Evolutionary conservation across 2,113 vertebrate genomes (phyloP), one percentile per base, ranked within the genome.

Genomic region (Hippoglossus stenolepis): DNA sequence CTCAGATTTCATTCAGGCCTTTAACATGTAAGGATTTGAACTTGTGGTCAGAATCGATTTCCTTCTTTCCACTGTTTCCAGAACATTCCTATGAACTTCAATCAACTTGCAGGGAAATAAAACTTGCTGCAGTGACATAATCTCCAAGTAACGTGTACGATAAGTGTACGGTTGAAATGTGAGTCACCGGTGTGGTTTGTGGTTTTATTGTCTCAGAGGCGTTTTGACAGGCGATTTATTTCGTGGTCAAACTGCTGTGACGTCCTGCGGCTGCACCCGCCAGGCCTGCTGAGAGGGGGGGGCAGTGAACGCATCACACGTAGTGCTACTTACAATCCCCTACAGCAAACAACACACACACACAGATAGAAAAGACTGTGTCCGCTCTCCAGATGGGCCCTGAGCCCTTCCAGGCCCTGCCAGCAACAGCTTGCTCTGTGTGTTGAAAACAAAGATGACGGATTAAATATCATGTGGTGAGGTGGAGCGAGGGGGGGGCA

Each of bases 391-490:
- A 97, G 96, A 96, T 96, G 96, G 96, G 94, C 94, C 90, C 94
- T 72, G 91, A 92, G 94, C 92, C 93, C 77, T 92, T 86, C 91
- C 83, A 90, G 90, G 73, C 71, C 93, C 93, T 94, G 95, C 79
- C 79, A 96, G 95, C 95, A 96, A 95, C 96, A 97, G 96, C 96
- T 96, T 96, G 95, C 18, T 89, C 88, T 92, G 94, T 95, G 96
- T 93, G 95, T 92, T 95, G 96, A 96, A 96, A 96, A 96, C 95
- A 96, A 96, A 96, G 95, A 96, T 96, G 96, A 96, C 83, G 92
- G 95, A 96, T 96, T 95, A 96, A 96, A 96, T 96, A 95, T 96
- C 95, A 96, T 94, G 95, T 90, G 94, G 86, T 61, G 92, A 56
- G 84, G 70, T 60, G 82, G 75, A 75, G 87, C 89, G 86, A 90